A percentile compares a stretch with the other conserved stretches of the same genome.
phyloP scores from a whole-genome alignment of 2,797 vertebrate species.

The Sphaeramia orbicularis region DNA sequence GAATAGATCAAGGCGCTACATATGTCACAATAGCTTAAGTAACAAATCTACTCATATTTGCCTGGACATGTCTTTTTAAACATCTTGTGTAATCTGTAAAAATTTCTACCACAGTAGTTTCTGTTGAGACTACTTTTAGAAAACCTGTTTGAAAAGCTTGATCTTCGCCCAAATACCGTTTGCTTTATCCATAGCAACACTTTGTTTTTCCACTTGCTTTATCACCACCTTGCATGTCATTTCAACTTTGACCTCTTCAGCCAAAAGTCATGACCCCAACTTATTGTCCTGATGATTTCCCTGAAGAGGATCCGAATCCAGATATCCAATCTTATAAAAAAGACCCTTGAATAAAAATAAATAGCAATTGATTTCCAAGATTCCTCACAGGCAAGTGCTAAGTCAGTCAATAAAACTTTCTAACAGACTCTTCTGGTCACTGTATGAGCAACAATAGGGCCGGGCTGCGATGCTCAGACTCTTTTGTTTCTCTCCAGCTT shows the following conservation, averaged over 20 bases:
- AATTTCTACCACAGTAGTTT: conserved; percentile 26
- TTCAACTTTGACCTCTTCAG: conserved; percentile 80
- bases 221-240: conserved; percentile 71
- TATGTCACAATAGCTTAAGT: conserved; percentile 33
- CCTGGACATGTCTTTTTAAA: conserved; percentile 46
- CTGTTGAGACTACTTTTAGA: conserved; percentile 30
- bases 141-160: conserved; percentile 44
- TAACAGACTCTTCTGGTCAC: conserved; percentile 71
- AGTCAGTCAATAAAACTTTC: conserved; percentile 68
- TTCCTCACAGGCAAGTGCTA: conserved; percentile 64
- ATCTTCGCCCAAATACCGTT: conserved; percentile 57
- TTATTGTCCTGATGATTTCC: conserved; percentile 59
- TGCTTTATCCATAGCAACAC: conserved; percentile 63
- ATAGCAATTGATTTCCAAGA: conserved; percentile 56
- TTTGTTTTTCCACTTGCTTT: conserved; percentile 59
- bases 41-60: conserved; percentile 30
- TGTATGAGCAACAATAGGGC: conserved; percentile 76
- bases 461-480: conserved; percentile 62
- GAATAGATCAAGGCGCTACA: conserved; percentile 46
- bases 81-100: conserved; percentile 53
- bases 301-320: conserved; percentile 55
- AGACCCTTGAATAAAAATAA: conserved; percentile 55
- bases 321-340: conserved; percentile 41
- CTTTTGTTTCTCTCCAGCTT: conserved; percentile 78
- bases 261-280: conserved; percentile 67